These are phyloP conservation scores for Thereva unica DNA, from an alignment of 2,888 invertebrate species.

Conservation along the genomic window DNA sequence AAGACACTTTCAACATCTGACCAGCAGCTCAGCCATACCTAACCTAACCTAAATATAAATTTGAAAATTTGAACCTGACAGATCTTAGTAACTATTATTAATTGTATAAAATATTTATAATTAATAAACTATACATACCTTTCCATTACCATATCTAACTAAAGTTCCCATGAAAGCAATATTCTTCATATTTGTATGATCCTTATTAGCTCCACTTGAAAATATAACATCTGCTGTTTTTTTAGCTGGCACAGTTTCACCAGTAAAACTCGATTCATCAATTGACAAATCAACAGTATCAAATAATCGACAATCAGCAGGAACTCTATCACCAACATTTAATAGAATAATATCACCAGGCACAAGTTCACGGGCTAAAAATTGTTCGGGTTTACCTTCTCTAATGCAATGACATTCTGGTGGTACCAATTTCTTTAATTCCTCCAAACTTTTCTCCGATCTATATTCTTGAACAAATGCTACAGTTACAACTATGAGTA, in stretches of 20 bases:
- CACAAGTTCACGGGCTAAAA: constrained; percentile 92
- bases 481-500: constrained; percentile 95
- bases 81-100: too few relatives aligned
- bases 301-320: constrained; percentile 93
- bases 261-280: constrained; percentile 98
- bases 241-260: constrained; percentile 92
- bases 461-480: constrained; percentile 99
- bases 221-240: constrained; percentile 72
- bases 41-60: too few relatives aligned
- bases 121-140: constrained; percentile 62
- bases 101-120: background rate
- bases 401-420: constrained; percentile 92
- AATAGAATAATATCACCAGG: constrained; percentile 95
- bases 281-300: constrained; percentile 91
- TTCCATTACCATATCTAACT: constrained; percentile 93
- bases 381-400: constrained; percentile 83
- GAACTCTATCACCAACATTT: constrained; percentile 93
- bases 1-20: too few relatives aligned
- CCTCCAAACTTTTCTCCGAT: constrained; percentile 96
- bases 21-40: too few relatives aligned
- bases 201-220: constrained; percentile 64
- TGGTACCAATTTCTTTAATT: constrained; percentile 95
- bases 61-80: too few relatives aligned
- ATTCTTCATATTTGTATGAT: constrained; percentile 75
- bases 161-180: constrained; percentile 98